Conservation (phyloP, 2,113 vertebrate species). For the Zosterops pallidus region DNA sequence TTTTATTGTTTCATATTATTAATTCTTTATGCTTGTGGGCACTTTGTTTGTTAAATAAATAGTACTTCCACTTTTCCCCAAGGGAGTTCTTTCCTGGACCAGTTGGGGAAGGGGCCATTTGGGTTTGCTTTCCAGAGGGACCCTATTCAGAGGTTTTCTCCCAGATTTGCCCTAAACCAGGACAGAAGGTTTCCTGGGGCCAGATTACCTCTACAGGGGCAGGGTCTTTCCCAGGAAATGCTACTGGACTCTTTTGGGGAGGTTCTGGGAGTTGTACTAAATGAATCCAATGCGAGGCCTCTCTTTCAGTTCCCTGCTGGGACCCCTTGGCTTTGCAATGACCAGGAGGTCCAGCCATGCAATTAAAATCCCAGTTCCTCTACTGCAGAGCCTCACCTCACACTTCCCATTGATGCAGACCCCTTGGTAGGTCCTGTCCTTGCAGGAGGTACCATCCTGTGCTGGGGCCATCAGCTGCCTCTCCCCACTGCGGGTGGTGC, state of each 20-base stretch:
- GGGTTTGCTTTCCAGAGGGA: too few relatives aligned
- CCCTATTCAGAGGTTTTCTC: too few relatives aligned
- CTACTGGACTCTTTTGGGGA: not conserved
- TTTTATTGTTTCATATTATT: too few relatives aligned
- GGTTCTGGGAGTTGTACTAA: not conserved
- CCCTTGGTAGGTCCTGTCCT: constrained; percentile 81
- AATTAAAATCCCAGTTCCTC: not conserved
- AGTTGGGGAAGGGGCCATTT: too few relatives aligned
- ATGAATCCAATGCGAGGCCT: not conserved
- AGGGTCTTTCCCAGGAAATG: not conserved
- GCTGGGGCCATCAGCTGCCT: constrained; percentile 85
- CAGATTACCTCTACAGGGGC: not conserved
- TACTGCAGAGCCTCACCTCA: constrained; percentile 75
- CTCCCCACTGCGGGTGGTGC: constrained; percentile 83
- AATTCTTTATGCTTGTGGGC: too few relatives aligned
- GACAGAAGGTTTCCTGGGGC: not conserved
- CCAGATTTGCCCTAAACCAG: too few relatives aligned
- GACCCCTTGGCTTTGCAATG: rapidly evolving
- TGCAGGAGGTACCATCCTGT: constrained; percentile 88
- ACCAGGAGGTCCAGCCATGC: not conserved
- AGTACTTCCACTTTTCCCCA: too few relatives aligned
- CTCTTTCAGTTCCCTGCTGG: not conserved
- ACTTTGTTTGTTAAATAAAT: too few relatives aligned
- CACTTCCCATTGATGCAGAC: constrained; percentile 88
- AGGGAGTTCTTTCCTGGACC: too few relatives aligned